Conservation (phyloP, 1,140 invertebrate species). For the Tribolium castaneum region DNA sequence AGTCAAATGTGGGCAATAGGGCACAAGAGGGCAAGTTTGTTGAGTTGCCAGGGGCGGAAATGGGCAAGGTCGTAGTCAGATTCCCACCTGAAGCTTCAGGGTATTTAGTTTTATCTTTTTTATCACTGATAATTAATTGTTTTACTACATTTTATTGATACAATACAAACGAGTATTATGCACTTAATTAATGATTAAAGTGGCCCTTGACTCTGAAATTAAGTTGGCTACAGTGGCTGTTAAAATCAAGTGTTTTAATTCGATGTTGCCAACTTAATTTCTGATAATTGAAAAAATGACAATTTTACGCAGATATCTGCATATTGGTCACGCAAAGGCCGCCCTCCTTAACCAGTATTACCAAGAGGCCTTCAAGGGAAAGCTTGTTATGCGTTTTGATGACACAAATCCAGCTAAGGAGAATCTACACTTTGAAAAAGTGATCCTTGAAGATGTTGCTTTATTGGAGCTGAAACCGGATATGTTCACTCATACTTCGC, state of each 20-base stretch:
- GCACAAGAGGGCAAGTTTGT: conserved; percentile 95
- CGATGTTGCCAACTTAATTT: too few species aligned
- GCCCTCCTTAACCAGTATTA: conserved; percentile 98
- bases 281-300: not conserved
- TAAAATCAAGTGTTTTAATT: too few species aligned
- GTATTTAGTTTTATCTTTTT: conserved; percentile 64
- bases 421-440: conserved; percentile 97
- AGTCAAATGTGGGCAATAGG: conserved; percentile 61
- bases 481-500: conserved; percentile 94
- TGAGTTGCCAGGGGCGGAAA: conserved; percentile 94
- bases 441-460: conserved; percentile 95
- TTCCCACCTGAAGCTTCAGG: conserved; percentile 99
- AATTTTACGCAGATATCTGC: conserved; percentile 75
- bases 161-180: too few species aligned
- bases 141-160: too few species aligned
- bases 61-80: conserved; percentile 94
- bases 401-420: conserved; percentile 99
- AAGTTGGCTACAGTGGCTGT: not conserved
- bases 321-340: conserved; percentile 99
- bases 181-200: too few species aligned
- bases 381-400: conserved; percentile 98
- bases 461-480: conserved; percentile 94
- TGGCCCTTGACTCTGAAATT: too few species aligned
- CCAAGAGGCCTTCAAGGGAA: conserved; percentile 92
- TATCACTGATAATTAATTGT: not conserved